A percentile compares a stretch with the other conserved stretches of the same genome.
These are phyloP conservation scores for Philotrypesis tridentata DNA, from an alignment of 1,140 invertebrate genomes.

Conservation along the genomic window DNA sequence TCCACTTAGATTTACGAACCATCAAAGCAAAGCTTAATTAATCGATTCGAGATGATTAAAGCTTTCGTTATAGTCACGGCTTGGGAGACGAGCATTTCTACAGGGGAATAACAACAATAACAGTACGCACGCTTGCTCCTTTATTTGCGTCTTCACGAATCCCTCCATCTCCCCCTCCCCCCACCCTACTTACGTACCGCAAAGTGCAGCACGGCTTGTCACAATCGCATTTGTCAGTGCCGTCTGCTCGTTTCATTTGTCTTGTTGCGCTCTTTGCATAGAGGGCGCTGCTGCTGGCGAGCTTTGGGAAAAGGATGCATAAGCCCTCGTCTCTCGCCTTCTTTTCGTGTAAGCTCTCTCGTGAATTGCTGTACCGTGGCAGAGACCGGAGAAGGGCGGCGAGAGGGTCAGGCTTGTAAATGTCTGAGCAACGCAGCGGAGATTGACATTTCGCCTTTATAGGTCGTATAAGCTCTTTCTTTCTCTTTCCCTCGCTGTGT, in stretches of 20 bases:
- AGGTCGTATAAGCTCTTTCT: neutral
- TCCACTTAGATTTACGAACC: no score
- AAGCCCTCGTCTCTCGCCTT: slow-evolving; percentile 2
- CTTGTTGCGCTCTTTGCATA: neutral
- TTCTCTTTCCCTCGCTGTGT: neutral
- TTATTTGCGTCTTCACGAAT: neutral
- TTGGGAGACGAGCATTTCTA: no score
- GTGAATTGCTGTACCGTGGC: neutral
- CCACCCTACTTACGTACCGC: no score
- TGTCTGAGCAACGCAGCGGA: neutral
- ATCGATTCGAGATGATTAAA: no score
- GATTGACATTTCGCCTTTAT: slow-evolving; percentile 11
- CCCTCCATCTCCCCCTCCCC: no score
- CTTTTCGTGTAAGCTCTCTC: neutral
- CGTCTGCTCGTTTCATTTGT: neutral
- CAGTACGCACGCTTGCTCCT: neutral
- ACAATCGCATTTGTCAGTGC: neutral
- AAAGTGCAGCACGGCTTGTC: neutral
- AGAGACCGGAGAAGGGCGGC: no score
- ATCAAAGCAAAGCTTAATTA: no score
- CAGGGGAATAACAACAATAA: no score
- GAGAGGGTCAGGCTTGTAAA: neutral
- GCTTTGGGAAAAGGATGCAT: neutral
- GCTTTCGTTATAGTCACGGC: no score
- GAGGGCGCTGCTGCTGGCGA: neutral